Conservation (phyloP, 2,888 invertebrate genomes). For the Hirudinaria manillensis region DNA sequence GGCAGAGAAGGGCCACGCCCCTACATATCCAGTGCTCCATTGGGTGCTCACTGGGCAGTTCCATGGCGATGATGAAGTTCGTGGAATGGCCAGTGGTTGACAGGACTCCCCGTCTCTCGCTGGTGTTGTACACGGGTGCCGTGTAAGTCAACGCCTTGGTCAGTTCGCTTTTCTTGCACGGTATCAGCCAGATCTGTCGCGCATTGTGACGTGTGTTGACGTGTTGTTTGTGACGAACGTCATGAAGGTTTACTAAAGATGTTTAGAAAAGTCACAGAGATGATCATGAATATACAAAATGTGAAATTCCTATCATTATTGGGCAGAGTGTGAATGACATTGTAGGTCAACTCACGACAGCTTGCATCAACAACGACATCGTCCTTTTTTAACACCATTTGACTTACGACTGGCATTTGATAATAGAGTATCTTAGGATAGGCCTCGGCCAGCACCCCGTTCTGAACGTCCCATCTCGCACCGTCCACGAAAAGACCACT, state of each 20-base stretch:
- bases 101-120: constrained; percentile 37
- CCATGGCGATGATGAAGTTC: constrained; percentile 38
- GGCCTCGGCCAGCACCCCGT: constrained; percentile 67
- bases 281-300: too few species aligned
- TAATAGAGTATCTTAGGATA: constrained; percentile 76
- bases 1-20: constrained; percentile 39
- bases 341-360: too few species aligned
- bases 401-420: constrained; percentile 64
- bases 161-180: constrained; percentile 64
- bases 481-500: constrained; percentile 55
- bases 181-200: constrained; percentile 75
- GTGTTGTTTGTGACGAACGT: background rate
- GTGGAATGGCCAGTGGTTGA: constrained; percentile 56
- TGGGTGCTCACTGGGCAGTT: constrained; percentile 35
- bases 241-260: background rate
- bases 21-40: constrained; percentile 37
- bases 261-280: too few species aligned
- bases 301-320: too few species aligned
- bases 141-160: constrained; percentile 63
- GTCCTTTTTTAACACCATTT: too few species aligned
- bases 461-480: constrained; percentile 55
- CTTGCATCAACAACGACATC: too few species aligned
- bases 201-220: background rate
- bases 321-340: too few species aligned
- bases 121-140: constrained; percentile 51